These are phyloP conservation scores for Scatophagus argus DNA, from an alignment of 2,113 vertebrate species.

Conservation along the genomic window DNA sequence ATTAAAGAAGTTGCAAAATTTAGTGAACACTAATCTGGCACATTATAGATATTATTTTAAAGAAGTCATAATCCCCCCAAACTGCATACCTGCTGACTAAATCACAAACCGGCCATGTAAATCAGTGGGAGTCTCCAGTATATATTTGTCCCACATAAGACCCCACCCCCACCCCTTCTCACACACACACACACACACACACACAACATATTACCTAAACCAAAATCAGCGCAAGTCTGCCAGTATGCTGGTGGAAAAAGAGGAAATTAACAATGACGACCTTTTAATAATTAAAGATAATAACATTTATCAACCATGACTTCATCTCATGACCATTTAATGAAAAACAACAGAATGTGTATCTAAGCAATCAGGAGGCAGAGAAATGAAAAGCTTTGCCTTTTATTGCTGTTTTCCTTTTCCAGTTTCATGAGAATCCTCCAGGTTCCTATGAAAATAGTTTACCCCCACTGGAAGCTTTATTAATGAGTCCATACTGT, in stretches of 20 bases:
- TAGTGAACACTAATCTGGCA: no score
- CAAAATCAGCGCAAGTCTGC: background rate
- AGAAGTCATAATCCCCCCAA: background rate
- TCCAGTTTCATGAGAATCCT: slow-evolving; percentile 51
- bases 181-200: no score
- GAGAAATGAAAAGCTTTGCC: slow-evolving; percentile 23
- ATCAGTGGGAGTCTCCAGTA: background rate
- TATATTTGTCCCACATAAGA: background rate
- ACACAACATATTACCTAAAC: no score
- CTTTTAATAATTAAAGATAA: slow-evolving; percentile 61
- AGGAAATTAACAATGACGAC: slow-evolving; percentile 60
- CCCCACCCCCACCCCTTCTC: no score
- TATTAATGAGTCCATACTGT: slow-evolving; percentile 38
- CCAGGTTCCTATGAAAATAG: slow-evolving; percentile 51
- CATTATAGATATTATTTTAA: no score
- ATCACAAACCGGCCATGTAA: background rate
- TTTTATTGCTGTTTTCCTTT: slow-evolving; percentile 30
- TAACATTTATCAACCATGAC: slow-evolving; percentile 67
- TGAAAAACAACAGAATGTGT: slow-evolving; percentile 53
- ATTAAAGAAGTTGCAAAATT: no score
- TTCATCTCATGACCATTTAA: slow-evolving; percentile 69
- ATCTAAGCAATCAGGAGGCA: slow-evolving; percentile 13
- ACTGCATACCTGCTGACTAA: background rate
- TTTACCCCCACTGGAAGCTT: slow-evolving; percentile 43
- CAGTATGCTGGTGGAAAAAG: slow-evolving; percentile 33